A percentile compares a stretch with the other conserved stretches of the same genome.
phyloP scores from a whole-genome alignment of 2,888 invertebrate genomes.

The Lathronympha strigana region DNA sequence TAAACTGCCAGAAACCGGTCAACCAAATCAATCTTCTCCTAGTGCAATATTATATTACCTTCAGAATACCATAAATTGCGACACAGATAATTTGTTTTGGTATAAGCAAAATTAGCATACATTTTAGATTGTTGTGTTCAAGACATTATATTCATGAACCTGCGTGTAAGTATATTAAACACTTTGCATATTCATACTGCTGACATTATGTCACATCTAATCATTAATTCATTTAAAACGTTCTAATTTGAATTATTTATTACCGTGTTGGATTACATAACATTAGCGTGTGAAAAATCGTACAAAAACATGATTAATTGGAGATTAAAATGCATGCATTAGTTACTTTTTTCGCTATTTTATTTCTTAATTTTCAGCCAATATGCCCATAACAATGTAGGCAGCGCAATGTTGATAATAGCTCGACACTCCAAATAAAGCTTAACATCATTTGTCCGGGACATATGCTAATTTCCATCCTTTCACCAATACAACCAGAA shows the following conservation, averaged over 20 bases:
- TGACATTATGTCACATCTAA: slow-evolving; percentile 3
- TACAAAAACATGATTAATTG: background rate
- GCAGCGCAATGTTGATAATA: background rate
- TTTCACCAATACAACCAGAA: slow-evolving; percentile 30
- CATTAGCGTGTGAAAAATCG: background rate
- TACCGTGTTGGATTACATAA: background rate
- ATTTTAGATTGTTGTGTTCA: slow-evolving; percentile 3
- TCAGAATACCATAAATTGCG: slow-evolving; percentile 40
- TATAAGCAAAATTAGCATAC: slow-evolving; percentile 9
- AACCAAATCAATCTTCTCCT: slow-evolving; percentile 52
- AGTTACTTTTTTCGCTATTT: too few relatives aligned
- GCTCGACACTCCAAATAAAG: slow-evolving; percentile 11
- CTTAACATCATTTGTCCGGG: slow-evolving; percentile 18
- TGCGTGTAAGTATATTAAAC: background rate
- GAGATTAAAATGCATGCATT: background rate
- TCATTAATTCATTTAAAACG: slow-evolving; percentile 4
- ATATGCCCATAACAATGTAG: too few relatives aligned
- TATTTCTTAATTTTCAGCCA: too few relatives aligned
- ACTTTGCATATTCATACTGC: background rate
- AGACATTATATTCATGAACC: background rate
- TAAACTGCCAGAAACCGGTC: slow-evolving; percentile 49
- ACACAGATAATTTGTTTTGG: slow-evolving; percentile 27
- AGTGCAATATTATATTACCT: slow-evolving; percentile 44
- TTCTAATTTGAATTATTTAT: background rate
- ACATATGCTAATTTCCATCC: slow-evolving; percentile 30